Evolutionary conservation across 2,113 vertebrate genomes (phyloP).

Genomic region (Motacilla alba): DNA sequence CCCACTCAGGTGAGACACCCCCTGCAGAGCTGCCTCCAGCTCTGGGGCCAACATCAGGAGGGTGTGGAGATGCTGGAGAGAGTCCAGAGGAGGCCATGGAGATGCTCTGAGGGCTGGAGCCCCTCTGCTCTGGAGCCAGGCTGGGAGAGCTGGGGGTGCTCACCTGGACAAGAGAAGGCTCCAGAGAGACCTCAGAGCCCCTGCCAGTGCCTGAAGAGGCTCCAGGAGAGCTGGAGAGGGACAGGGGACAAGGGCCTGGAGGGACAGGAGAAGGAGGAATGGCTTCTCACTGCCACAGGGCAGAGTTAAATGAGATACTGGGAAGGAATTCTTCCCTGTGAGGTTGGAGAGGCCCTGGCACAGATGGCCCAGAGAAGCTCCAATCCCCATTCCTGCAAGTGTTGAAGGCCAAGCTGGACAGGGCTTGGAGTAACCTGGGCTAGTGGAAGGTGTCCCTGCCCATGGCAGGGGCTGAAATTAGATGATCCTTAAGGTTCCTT

Average conservation of each 20-base stretch:
- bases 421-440: background rate
- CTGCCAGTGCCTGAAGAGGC: accelerated
- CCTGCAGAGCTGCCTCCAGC: background rate
- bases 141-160: background rate
- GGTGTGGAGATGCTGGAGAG: accelerated
- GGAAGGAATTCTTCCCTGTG: accelerated
- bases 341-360: background rate
- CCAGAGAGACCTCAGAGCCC: background rate
- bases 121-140: background rate
- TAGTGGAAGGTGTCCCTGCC: background rate
- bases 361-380: background rate
- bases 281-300: background rate
- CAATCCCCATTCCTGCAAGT: background rate
- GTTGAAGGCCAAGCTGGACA: accelerated
- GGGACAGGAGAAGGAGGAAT: background rate
- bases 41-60: accelerated
- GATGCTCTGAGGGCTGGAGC: accelerated
- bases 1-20: accelerated
- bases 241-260: background rate
- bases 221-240: background rate
- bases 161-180: background rate
- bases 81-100: accelerated
- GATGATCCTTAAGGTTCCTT: background rate
- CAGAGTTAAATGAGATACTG: accelerated
- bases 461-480: background rate